These are phyloP conservation scores for Pedionomus torquatus DNA, from an alignment of 2,113 vertebrate species.

Conservation along the genomic window DNA sequence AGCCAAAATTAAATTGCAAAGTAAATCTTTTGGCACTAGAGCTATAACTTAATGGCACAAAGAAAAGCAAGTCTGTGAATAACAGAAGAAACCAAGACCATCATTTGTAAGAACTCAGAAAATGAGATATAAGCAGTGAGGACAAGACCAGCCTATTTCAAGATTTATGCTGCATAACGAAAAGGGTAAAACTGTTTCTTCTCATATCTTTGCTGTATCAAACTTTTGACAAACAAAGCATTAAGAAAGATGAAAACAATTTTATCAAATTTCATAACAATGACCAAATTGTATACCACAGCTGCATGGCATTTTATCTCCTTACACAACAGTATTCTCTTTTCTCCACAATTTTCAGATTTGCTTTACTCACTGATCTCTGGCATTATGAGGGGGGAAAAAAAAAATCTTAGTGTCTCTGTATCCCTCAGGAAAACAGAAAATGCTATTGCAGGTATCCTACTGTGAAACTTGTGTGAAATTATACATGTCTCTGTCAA, in stretches of 20 bases:
- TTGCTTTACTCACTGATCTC: neutral
- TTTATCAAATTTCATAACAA: neutral
- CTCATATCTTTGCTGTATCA: neutral
- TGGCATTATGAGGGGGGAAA: neutral
- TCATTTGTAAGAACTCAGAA: neutral
- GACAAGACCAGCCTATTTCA: neutral
- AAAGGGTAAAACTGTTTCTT: neutral
- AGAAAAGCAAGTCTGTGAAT: neutral
- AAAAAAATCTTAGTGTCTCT: neutral
- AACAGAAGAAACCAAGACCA: neutral
- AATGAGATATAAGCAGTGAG: neutral
- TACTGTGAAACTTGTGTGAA: neutral
- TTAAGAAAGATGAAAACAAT: neutral
- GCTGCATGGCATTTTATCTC: neutral
- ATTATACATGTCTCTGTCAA: neutral
- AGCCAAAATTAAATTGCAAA: slow-evolving; percentile 49
- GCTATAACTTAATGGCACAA: neutral
- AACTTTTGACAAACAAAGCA: neutral
- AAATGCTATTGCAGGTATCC: neutral
- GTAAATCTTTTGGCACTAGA: slow-evolving; percentile 28
- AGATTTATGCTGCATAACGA: neutral
- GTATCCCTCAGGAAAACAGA: neutral
- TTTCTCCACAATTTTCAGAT: neutral
- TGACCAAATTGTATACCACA: neutral
- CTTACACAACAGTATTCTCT: neutral